Evolutionary conservation across 2,113 vertebrate genomes (phyloP).

Genomic region (Euleptes europaea): DNA sequence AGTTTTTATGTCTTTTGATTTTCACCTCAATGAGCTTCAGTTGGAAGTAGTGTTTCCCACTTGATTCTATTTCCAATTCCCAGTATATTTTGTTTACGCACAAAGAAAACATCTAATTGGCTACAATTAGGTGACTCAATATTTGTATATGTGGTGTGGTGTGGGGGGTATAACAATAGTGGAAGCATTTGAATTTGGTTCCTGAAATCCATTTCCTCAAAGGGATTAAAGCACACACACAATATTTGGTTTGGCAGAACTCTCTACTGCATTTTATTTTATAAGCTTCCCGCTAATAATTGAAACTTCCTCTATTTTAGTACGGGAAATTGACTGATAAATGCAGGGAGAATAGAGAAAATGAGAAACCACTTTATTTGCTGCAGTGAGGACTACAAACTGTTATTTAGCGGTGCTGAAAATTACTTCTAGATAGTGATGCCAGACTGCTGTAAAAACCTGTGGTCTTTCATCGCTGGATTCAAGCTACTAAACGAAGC

Average conservation of each 20-base stretch:
- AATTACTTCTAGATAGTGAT: background rate
- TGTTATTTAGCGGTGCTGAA: background rate
- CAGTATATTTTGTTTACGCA: no score
- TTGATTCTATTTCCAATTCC: no score
- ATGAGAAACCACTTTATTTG: background rate
- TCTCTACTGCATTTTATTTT: background rate
- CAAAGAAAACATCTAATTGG: no score
- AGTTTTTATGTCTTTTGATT: no score
- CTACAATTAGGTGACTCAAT: no score
- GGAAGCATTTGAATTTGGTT: background rate
- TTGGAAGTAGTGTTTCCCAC: no score
- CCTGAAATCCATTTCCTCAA: conserved; percentile 5
- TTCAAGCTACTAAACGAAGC: background rate
- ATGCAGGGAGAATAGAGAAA: background rate
- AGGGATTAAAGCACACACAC: background rate
- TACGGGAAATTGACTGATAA: conserved; percentile 21
- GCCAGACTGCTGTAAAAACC: rapidly evolving
- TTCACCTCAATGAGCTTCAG: no score
- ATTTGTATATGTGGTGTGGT: no score
- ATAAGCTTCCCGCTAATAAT: background rate
- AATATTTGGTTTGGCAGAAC: background rate
- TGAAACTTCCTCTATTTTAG: background rate
- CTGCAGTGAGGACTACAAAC: background rate
- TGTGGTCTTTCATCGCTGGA: background rate
- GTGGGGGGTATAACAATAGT: background rate